Evolutionary conservation across 1,140 invertebrate species (phyloP), one percentile per base, ranked within the genome.

Genomic region (Chionoecetes opilio): DNA sequence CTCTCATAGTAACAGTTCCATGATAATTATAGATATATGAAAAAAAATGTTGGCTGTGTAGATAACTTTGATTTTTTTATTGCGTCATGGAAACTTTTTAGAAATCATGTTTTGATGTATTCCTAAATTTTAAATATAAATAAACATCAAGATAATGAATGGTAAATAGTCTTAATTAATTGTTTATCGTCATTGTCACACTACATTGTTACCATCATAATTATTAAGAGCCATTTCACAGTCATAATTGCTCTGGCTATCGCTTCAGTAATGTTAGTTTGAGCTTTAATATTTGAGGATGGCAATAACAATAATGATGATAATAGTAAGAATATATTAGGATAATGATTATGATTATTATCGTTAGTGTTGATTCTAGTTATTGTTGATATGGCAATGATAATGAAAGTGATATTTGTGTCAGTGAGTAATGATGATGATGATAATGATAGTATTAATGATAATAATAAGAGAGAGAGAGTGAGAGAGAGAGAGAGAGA

Each of bases 131-230:
- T 17, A n/a, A n/a, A 75, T 75, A 26, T 17, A 75, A 75, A 75
- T 75, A 75, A 75, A 75, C 63, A 75, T 75, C 63, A 75, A 75
- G 63, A 75, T 75, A 75, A 75, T 75, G 63, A 75, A 75, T 75
- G 63, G 63, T 75, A 75, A 75, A 75, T 75, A 75, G 63, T 75
- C 63, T 75, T 75, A 75, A 75, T 75, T 75, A 75, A 75, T 75
- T 75, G 63, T 75, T 75, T 75, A 75, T 75, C 63, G 63, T 75
- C 63, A 75, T 75, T 75, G 63, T 75, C 63, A 75, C 63, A 75
- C 63, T 75, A n/a, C 63, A 75, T 75, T 75, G 63, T 75, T 75
- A 75, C 63, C 63, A 75, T 75, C 63, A 75, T 75, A 75, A 75
- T 75, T 75, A 75, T 75, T n/a, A 75, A 75, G 63, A 75, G 63